phyloP scores from a whole-genome alignment of 2,797 vertebrate species.

The Microcaecilia unicolor region DNA sequence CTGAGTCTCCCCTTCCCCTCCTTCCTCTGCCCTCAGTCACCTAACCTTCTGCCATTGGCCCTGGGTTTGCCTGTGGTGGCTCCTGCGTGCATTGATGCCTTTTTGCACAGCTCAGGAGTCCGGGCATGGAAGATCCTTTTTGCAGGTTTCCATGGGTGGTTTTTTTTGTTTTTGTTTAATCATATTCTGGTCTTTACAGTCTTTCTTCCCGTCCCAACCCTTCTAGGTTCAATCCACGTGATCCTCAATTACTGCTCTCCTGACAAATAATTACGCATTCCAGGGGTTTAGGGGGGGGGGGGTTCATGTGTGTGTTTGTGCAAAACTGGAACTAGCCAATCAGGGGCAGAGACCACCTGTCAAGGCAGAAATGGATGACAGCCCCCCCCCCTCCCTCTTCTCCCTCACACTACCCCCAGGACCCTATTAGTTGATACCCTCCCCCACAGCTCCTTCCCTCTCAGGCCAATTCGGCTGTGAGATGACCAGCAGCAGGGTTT shows the following conservation, averaged over 20 bases:
- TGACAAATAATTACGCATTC: constrained; percentile 55
- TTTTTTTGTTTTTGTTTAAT: neutral
- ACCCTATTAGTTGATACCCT: constrained; percentile 2
- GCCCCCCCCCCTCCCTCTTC: constrained; percentile 24
- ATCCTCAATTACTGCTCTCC: constrained; percentile 46
- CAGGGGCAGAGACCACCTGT: constrained; percentile 47
- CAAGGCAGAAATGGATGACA: constrained; percentile 35
- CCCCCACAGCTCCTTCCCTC: constrained; percentile 7
- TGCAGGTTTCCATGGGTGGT: neutral
- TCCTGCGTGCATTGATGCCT: neutral
- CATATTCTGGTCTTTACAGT: constrained; percentile 14
- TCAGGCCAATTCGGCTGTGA: constrained; percentile 7
- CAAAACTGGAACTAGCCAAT: constrained; percentile 44
- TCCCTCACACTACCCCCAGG: constrained; percentile 7
- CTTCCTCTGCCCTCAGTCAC: too few relatives aligned
- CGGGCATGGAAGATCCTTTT: neutral
- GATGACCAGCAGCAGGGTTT: constrained; percentile 7
- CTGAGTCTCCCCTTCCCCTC: too few relatives aligned
- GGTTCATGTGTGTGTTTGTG: constrained; percentile 38
- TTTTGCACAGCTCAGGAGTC: neutral
- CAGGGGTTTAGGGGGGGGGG: constrained; percentile 49
- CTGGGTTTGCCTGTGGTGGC: neutral
- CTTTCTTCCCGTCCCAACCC: constrained; percentile 21
- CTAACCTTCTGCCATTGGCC: constrained; percentile 73
- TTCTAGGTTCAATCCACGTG: constrained; percentile 52